Conservation (phyloP, 1,140 invertebrate genomes). For the Archegozetes longisetosus region DNA sequence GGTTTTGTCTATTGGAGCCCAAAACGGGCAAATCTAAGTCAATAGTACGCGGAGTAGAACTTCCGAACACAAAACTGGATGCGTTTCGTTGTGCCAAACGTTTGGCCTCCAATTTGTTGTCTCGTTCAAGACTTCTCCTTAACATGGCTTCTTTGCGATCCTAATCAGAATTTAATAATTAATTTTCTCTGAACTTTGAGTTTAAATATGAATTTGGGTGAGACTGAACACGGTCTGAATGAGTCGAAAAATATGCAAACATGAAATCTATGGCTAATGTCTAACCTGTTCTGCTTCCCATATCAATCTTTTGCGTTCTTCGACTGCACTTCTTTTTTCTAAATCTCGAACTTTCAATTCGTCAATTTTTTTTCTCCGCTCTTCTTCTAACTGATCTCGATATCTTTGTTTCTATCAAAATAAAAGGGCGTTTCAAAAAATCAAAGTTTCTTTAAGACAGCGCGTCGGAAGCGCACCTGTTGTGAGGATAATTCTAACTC, state of each 20-base stretch:
- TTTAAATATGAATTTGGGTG: too few relatives aligned
- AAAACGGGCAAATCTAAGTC: background rate
- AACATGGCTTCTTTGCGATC: background rate
- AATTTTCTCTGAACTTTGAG: too few relatives aligned
- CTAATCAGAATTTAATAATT: too few relatives aligned
- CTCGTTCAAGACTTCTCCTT: background rate
- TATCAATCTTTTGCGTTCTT: slow-evolving; percentile 67
- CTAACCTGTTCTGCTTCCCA: slow-evolving; percentile 51
- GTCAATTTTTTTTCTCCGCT: slow-evolving; percentile 55
- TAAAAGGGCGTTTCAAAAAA: background rate
- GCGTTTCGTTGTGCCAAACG: background rate
- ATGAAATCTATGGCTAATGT: background rate
- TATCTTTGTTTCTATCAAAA: slow-evolving; percentile 43
- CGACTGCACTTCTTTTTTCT: slow-evolving; percentile 56
- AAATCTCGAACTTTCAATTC: slow-evolving; percentile 57
- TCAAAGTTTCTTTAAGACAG: background rate
- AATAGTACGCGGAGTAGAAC: background rate
- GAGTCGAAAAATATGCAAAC: background rate
- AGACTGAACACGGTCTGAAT: too few relatives aligned
- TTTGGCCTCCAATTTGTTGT: background rate
- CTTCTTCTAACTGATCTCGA: slow-evolving; percentile 69
- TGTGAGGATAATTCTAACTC: slow-evolving; percentile 67
- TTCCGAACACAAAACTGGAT: background rate
- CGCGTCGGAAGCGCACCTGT: slow-evolving; percentile 35
- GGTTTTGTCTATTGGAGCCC: background rate